Evolutionary conservation across 2,797 vertebrate species (phyloP), one percentile per base, ranked within the genome.

Genomic region (Neostethus bicornis): DNA sequence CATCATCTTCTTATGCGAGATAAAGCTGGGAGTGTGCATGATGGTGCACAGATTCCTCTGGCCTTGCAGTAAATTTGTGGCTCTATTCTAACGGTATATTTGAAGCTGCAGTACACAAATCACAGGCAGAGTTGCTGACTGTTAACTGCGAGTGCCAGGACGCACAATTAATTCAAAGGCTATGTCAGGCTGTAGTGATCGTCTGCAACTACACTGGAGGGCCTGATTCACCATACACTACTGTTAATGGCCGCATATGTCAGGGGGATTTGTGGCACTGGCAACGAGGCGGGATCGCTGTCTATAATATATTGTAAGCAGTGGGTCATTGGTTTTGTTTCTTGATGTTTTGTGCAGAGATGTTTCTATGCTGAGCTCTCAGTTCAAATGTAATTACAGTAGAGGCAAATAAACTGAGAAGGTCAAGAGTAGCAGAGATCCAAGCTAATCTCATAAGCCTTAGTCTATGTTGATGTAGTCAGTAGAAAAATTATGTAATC

Each of bases 121-220:
- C 89, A 89, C 72, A 19, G 42, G 28, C 61, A 87, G 83, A 89
- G 79, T 88, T 90, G 91, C 91, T 92, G 90, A 92, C 87, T 86
- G 83, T 75, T 85, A 84, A 79, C 76, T 64, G 70, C 69, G 66
- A 44, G 56, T 73, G 81, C 75, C 84, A 84, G 75, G 75, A 80
- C 71, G 81, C 83, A 76, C 85, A 66, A 85, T 90, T 91, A 88
- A 92, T 89, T 87, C 71, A 83, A 54, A 69, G 81, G 68, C 77
- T 71, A 72, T 83, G 88, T 90, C 85, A 87, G 81, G 72, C 66
- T 64, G 70, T 66, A 74, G 77, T 79, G 74, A 81, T 84, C 63
- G 71, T 75, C 67, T 72, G 75, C 84, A 85, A 82, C 85, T 61
- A 68, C 49, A 59, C 41, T 24, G 34, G 53, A 73, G 57, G 66